Evolutionary conservation across 2,113 vertebrate genomes (phyloP), one percentile per base, ranked within the genome.

Genomic region (Hydrolagus affinis): DNA sequence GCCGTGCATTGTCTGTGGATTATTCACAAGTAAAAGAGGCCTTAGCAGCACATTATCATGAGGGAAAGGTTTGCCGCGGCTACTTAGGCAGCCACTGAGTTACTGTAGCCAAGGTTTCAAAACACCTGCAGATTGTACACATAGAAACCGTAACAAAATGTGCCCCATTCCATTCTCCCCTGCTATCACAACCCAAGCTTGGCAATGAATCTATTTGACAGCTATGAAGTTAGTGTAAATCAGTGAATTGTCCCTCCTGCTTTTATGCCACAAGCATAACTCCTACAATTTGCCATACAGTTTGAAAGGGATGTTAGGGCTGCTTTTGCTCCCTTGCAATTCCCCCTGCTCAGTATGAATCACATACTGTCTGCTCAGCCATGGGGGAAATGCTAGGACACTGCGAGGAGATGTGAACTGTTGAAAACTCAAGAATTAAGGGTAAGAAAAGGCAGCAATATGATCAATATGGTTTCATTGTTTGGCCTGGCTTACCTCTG

Each of bases 391-490:
- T 88, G 87, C 88, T 56, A 8, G 73, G 32, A 57, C 0, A 60
- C 77, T 25, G 83, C 66, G 25, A 25, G 83, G 66, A 86, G 11
- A 32, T 3, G n/a, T 11, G 44, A 21, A 19, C 32, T 56, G 72
- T 28, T 68, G 2, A 89, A 91, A 89, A 90, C 90, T 89, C 87
- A 30, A 87, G 90, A 85, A 89, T 25, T 23, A 90, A 89, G 89
- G 87, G 86, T 91, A 87, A 83, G 88, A 90, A 89, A 92, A 93
- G 91, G 90, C 90, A 92, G 94, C 94, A 92, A 93, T 94, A 93
- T 94, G 94, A 95, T 95, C 94, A 95, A 95, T 93, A 96, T 93
- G 94, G 93, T 94, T 92, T 91, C 93, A 94, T 98, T 98, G 96
- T 97, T 92, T 89, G 86, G 90, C 91, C 87, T 87, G 90, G 94